phyloP scores from a whole-genome alignment of 1,140 invertebrate genomes.

The Drosophila mojavensis region DNA sequence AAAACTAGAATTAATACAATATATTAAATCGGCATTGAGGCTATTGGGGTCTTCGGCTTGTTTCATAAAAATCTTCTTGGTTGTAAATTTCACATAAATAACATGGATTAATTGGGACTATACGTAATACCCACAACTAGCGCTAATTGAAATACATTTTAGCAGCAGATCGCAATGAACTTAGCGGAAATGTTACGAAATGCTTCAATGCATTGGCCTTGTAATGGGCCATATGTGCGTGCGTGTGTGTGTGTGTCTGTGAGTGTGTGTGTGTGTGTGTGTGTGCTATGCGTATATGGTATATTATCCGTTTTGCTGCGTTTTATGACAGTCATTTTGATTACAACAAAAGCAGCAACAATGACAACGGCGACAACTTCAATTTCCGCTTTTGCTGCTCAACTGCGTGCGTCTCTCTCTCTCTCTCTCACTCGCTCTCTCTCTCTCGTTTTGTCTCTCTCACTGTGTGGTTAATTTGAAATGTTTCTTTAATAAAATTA shows the following conservation, averaged over 20 bases:
- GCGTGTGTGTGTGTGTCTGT: not conserved
- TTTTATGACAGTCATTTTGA: constrained; percentile 70
- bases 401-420: constrained; percentile 19
- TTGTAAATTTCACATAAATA: too few species aligned
- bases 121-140: not conserved
- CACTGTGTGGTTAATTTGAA: constrained; percentile 75
- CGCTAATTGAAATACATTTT: not conserved
- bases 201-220: constrained; percentile 21
- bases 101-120: not conserved
- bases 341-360: constrained; percentile 34
- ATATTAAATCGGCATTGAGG: too few species aligned
- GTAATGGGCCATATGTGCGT: constrained; percentile 1
- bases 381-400: constrained; percentile 56
- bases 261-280: not conserved
- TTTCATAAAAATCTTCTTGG: too few species aligned
- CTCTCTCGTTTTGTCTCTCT: too few species aligned
- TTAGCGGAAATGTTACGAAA: constrained; percentile 6
- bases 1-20: too few species aligned
- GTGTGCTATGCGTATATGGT: constrained; percentile 24
- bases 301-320: constrained; percentile 54
- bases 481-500: constrained; percentile 84
- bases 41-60: too few species aligned
- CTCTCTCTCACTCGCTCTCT: too few species aligned
- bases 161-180: too few species aligned
- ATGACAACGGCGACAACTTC: constrained; percentile 61